Base-by-base conservation (phyloP, 2,888 invertebrate genomes). In the Drosophila nr. fundita region DNA sequence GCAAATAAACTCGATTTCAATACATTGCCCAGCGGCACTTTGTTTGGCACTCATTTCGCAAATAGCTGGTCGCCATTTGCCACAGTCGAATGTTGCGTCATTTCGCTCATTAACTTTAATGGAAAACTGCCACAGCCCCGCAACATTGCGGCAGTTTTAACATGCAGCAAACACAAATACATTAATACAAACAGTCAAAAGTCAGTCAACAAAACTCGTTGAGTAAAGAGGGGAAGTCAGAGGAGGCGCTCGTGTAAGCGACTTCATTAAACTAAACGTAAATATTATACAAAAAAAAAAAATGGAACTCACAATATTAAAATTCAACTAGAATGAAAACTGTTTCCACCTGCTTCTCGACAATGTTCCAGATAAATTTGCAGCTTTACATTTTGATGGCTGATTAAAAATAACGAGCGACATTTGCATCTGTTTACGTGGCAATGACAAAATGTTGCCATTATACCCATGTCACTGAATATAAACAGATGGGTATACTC, bases 321-420 rank as follows among this genome's bases (percentile, higher is more conserved):
- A 78, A 78, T 62, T 52, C 24, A 15, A 36, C 45, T 52, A 64
- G 59, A 70, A 55, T 69, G 58, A 52, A 77, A 71, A 55, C 36
- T 50, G 57, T 48, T 63, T 52, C 18, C 62, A 42, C 15, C 49
- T 54, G 38, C 38, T 45, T 36, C 21, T 29, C 61, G 27, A 45
- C 55, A 36, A 50, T 76, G 76, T 34, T 64, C 52, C 42, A 60
- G 42, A 53, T 76, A 58, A 64, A 74, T 66, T 64, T 64, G 42
- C 48, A 52, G 48, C 65, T 64, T 71, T 78, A 78, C 72, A 89
- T 85, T 83, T 78, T 81, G 73, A 83, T 85, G 71, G 69, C 86
- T 78, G 88, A 85, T 87, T 87, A 85, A 85, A 89, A 78, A 73
- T 81, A 87, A 81, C 73, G 77, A 80, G 73, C 70, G 50, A 64